phyloP scores from a whole-genome alignment of 2,797 vertebrate species.

The Pseudochirops cupreus region DNA sequence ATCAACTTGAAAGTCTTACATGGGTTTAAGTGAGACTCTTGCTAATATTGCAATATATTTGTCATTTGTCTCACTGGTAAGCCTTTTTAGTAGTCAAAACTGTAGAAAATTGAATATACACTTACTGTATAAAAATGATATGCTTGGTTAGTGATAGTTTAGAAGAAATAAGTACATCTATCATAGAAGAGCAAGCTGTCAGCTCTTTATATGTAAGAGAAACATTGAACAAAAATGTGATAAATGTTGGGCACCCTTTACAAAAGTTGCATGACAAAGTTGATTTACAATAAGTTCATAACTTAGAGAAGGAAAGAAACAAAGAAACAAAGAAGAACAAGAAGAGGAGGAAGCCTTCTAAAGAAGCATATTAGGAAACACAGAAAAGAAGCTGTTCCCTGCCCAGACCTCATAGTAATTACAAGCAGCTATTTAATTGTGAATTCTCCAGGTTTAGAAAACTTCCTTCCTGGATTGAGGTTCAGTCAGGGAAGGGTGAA shows the following conservation, averaged over 20 bases:
- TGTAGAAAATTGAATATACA: conserved; percentile 88
- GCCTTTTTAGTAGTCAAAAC: conserved; percentile 88
- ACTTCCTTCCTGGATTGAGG: conserved; percentile 52
- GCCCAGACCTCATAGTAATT: conserved; percentile 74
- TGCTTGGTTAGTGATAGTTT: conserved; percentile 89
- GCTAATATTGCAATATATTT: conserved; percentile 82
- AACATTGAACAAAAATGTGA: conserved; percentile 83
- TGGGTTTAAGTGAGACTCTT: conserved; percentile 73
- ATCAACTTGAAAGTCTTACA: conserved; percentile 55
- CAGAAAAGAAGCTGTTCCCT: conserved; percentile 53
- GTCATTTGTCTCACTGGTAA: conserved; percentile 84
- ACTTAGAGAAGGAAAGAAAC: neutral
- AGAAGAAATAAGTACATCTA: conserved; percentile 89
- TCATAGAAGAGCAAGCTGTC: conserved; percentile 86
- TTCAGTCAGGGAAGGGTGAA: conserved; percentile 64
- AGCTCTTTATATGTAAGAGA: conserved; percentile 83
- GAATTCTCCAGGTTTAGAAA: conserved; percentile 65
- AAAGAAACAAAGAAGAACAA: neutral
- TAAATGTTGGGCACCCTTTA: conserved; percentile 78
- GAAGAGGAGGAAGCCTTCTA: conserved; percentile 34
- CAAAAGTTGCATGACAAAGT: conserved; percentile 79
- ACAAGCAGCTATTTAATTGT: conserved; percentile 69
- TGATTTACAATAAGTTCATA: conserved; percentile 74
- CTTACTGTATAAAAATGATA: conserved; percentile 88
- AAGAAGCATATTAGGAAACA: conserved; percentile 61